Evolutionary conservation across 1,140 invertebrate genomes (phyloP), one percentile per base, ranked within the genome.

Genomic region (Campoletis sonorensis): DNA sequence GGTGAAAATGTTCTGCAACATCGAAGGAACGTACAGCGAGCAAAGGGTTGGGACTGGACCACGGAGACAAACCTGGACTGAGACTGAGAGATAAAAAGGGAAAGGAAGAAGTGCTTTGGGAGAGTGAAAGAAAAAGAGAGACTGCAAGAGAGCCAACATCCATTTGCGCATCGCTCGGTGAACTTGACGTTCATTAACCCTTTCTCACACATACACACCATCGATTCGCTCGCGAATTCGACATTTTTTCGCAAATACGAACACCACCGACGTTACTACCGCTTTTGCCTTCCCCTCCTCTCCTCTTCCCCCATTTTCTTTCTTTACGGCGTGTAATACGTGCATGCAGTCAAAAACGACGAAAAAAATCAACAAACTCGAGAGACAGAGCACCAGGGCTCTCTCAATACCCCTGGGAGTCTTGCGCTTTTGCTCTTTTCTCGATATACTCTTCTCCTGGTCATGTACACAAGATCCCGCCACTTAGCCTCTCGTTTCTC

Each of bases 141-240:
- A 26, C 21, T 27, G n/a, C 10, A 80, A 72, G 70, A 30, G 40
- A 67, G 67, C 82, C 71, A 81, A 79, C 77, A 83, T 76, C 76
- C 79, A 73, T 82, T 83, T 83, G 85, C 84, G 85, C 86, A 84
- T 83, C 83, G 75, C 78, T 83, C 8, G 49, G 51, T 33, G 15
- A 23, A n/a, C 76, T 79, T 82, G 54, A 73, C 79, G 75, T 79
- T 80, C 45, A 67, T 72, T 82, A 58, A 78, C 45, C 67, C 83
- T 79, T 58, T 77, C 82, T 51, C 82, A 27, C 68, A 64, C 27
- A 68, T 30, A 16, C 16, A 61, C 40, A 79, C 83, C 80, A 84
- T 84, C 85, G 86, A 79, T 37, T 68, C 26, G 33, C n/a, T 68
- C 68, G 81, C 84, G 78, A 79, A 86, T 81, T 82, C 84, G 84